These are phyloP conservation scores for Myripristis murdjan DNA, from an alignment of 2,797 vertebrate species.

Conservation along the genomic window DNA sequence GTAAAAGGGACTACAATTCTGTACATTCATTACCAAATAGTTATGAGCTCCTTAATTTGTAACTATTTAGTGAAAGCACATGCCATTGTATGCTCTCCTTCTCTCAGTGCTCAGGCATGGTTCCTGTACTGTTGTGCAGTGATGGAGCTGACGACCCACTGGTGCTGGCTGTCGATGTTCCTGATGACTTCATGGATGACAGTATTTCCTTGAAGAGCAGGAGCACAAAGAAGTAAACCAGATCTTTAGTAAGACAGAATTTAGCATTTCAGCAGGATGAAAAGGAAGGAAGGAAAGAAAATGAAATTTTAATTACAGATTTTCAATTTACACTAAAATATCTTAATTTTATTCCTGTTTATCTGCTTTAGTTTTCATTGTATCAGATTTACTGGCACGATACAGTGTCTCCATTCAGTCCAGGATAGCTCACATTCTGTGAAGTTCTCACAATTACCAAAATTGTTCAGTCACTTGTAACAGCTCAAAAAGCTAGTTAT, in stretches of 20 bases:
- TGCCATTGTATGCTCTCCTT: background rate
- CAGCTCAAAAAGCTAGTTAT: too few species aligned
- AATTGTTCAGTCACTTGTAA: background rate
- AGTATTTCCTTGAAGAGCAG: slow-evolving; percentile 55
- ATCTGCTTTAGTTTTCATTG: slow-evolving; percentile 80
- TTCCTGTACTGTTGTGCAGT: too few species aligned
- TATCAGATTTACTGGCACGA: slow-evolving; percentile 78
- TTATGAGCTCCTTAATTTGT: background rate
- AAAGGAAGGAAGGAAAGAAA: background rate
- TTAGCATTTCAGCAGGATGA: background rate
- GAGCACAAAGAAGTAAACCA: slow-evolving; percentile 48
- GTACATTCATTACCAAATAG: background rate
- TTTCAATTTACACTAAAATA: background rate
- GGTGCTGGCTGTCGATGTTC: background rate
- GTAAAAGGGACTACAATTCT: background rate
- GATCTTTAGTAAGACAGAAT: slow-evolving; percentile 73
- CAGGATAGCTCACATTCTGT: background rate
- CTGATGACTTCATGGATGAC: slow-evolving; percentile 34
- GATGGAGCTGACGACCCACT: background rate
- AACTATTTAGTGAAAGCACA: background rate
- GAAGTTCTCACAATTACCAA: background rate
- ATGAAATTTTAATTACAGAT: background rate
- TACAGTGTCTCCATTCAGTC: slow-evolving; percentile 64
- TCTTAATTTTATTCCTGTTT: slow-evolving; percentile 23
- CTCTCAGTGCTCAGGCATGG: background rate